Evolutionary conservation across 2,888 invertebrate species (phyloP).

Genomic region (Chromoteleia sp.): DNA sequence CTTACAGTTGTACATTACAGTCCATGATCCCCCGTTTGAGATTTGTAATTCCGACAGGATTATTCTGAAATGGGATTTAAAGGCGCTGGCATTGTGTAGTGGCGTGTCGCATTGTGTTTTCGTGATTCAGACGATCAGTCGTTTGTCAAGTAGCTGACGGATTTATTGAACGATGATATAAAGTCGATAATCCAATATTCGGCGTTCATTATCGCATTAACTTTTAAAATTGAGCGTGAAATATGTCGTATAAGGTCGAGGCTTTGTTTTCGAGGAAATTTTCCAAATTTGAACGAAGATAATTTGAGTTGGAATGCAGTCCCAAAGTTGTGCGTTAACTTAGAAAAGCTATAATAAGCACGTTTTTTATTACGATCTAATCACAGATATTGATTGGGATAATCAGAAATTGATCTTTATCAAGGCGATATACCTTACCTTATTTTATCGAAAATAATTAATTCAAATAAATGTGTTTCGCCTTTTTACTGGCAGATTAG

Average conservation of each 20-base stretch:
- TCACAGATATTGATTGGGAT: no score
- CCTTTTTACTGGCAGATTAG: no score
- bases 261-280: background rate
- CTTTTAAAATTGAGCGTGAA: slow-evolving; percentile 51
- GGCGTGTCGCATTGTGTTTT: slow-evolving; percentile 33
- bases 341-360: no score
- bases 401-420: no score
- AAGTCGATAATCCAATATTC: slow-evolving; percentile 58
- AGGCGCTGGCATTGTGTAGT: slow-evolving; percentile 12
- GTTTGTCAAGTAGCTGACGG: slow-evolving; percentile 53
- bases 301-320: background rate
- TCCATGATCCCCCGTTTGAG: background rate
- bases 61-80: slow-evolving; percentile 42
- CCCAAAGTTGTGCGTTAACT: no score
- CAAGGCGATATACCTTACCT: no score
- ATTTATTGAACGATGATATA: slow-evolving; percentile 62
- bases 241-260: slow-evolving; percentile 20
- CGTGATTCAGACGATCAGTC: slow-evolving; percentile 33
- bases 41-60: slow-evolving; percentile 9
- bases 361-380: no score
- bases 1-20: background rate
- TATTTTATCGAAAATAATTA: no score
- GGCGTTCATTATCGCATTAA: slow-evolving; percentile 49
- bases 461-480: no score
- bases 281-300: background rate